Percentiles rank a stretch among this genome's conserved stretches.
Evolutionary conservation across 1,140 invertebrate species (phyloP).

Genomic region (Chrysopa pallens): DNA sequence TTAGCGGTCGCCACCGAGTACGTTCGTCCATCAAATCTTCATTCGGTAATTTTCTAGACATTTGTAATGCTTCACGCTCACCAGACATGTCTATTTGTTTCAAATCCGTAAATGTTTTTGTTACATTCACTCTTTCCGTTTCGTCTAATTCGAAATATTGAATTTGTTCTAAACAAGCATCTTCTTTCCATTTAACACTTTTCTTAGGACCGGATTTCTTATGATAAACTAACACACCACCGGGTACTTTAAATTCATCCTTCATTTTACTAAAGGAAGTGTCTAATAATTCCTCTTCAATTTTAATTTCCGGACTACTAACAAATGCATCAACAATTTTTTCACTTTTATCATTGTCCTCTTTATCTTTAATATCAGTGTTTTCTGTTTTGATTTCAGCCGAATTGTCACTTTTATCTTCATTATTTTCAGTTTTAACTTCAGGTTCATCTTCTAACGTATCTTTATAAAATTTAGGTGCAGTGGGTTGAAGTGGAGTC

Average conservation of each 20-base stretch:
- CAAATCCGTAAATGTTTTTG: constrained; percentile 81
- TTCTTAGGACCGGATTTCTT: constrained; percentile 63
- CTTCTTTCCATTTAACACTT: constrained; percentile 48
- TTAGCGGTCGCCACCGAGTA: constrained; percentile 47
- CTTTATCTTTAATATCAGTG: constrained; percentile 19
- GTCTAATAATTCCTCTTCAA: constrained; percentile 10
- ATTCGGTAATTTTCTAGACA: constrained; percentile 51
- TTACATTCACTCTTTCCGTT: constrained; percentile 86
- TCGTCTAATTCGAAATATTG: constrained; percentile 86
- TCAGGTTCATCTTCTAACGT: constrained; percentile 45
- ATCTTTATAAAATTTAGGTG: constrained; percentile 80
- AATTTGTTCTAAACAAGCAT: constrained; percentile 59
- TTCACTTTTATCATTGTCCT: constrained; percentile 21
- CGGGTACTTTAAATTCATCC: constrained; percentile 20
- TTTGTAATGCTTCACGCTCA: constrained; percentile 67
- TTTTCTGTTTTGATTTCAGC: constrained; percentile 15
- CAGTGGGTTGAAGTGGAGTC: constrained; percentile 22
- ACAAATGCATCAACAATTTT: constrained; percentile 12
- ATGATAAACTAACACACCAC: constrained; percentile 46
- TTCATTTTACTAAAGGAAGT: neutral
- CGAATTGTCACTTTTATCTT: constrained; percentile 24
- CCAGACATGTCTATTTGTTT: constrained; percentile 72
- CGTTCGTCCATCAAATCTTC: constrained; percentile 66
- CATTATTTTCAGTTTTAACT: constrained; percentile 8
- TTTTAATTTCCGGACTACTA: constrained; percentile 6